phyloP scores from a whole-genome alignment of 2,797 vertebrate genomes.

The Brotogeris chrysoptera region DNA sequence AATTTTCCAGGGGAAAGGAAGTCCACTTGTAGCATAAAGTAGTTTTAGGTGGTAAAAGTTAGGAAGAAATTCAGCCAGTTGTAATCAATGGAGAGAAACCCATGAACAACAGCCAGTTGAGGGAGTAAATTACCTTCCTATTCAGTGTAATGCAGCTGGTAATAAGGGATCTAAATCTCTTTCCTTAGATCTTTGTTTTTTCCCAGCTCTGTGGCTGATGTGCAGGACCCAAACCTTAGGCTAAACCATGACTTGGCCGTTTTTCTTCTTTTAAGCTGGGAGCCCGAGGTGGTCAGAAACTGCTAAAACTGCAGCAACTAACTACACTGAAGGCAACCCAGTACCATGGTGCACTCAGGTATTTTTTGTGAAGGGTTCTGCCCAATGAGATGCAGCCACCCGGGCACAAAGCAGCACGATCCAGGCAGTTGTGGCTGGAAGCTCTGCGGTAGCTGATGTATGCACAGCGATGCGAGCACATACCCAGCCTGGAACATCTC shows the following conservation, averaged over 20 bases:
- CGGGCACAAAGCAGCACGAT: not conserved
- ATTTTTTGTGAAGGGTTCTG: not conserved
- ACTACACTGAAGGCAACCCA: not conserved
- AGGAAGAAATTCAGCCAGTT: not conserved
- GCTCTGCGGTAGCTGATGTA: not conserved
- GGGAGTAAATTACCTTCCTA: not conserved
- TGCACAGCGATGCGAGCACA: rapidly evolving
- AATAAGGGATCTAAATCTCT: not conserved
- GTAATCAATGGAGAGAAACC: not conserved
- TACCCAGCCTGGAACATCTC: not conserved
- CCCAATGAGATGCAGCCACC: not conserved
- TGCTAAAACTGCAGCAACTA: not conserved
- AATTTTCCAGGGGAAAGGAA: not conserved
- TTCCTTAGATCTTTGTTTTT: not conserved
- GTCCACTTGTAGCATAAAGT: not conserved
- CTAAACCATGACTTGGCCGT: not conserved
- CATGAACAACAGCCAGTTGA: not conserved
- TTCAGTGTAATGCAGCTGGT: not conserved
- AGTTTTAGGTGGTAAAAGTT: not conserved
- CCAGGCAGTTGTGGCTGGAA: not conserved
- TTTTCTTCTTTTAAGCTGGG: not conserved
- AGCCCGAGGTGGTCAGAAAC: not conserved
- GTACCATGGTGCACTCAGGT: rapidly evolving
- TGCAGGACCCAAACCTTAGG: not conserved
- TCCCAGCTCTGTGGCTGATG: not conserved